Evolutionary conservation across 2,797 vertebrate species (phyloP).

Genomic region (Microctenopoma steveboyesi): DNA sequence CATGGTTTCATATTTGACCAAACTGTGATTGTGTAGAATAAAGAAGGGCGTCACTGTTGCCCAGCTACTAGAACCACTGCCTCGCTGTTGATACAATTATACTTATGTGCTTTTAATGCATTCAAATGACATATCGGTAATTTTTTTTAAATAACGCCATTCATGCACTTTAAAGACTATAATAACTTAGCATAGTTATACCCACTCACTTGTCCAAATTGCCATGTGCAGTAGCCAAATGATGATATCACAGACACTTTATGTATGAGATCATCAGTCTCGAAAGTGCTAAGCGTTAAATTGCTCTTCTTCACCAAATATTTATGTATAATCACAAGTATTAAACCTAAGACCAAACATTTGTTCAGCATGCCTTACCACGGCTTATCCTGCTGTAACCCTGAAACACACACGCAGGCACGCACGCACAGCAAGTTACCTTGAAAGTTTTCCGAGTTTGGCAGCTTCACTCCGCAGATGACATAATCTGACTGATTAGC

Average conservation of each 20-base stretch:
- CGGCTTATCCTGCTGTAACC: constrained; percentile 30
- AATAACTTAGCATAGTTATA: constrained; percentile 4
- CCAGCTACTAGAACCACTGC: constrained; percentile 12
- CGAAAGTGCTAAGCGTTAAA: constrained; percentile 16
- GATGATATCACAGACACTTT: constrained; percentile 28
- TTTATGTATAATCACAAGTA: constrained; percentile 11
- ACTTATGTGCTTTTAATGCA: constrained; percentile 39
- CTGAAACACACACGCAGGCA: constrained; percentile 25
- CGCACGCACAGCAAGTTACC: constrained; percentile 81
- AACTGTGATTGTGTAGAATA: not conserved
- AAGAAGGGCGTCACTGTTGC: constrained; percentile 3
- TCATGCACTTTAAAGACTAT: constrained; percentile 3
- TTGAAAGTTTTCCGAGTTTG: constrained; percentile 99
- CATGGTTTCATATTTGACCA: not conserved
- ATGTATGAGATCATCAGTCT: constrained; percentile 37
- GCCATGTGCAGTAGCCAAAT: constrained; percentile 21
- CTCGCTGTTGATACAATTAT: constrained; percentile 33
- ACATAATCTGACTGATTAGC: constrained; percentile 95
- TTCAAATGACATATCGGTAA: constrained; percentile 18
- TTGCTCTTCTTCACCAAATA: constrained; percentile 22
- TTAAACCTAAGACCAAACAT: constrained; percentile 36
- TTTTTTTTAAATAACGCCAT: constrained; percentile 14
- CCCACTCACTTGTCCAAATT: constrained; percentile 13
- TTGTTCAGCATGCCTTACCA: constrained; percentile 22
- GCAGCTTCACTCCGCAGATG: constrained; percentile 97